Evolutionary conservation across 2,888 invertebrate species (phyloP).

Genomic region (Apotomis turbidana): DNA sequence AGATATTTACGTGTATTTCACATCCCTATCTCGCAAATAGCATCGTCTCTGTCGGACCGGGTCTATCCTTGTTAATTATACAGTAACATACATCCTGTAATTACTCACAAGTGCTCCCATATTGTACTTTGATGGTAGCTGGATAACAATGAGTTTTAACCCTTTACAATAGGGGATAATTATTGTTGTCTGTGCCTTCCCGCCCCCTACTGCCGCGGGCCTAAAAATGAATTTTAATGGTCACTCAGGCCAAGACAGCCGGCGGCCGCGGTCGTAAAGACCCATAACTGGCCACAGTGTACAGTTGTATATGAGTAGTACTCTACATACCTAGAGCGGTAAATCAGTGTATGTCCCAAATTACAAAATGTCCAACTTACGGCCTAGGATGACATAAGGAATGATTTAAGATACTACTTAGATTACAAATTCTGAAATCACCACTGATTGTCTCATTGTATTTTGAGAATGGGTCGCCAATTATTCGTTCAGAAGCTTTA

Average conservation of each 20-base stretch:
- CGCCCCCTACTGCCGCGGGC: slow-evolving; percentile 16
- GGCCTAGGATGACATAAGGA: too few species aligned
- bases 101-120: slow-evolving; percentile 18
- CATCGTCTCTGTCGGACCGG: background rate
- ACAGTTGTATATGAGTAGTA: background rate
- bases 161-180: background rate
- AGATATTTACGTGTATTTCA: background rate
- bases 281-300: slow-evolving; percentile 7
- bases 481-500: too few species aligned
- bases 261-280: slow-evolving; percentile 24
- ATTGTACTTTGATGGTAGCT: background rate
- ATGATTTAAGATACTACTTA: too few species aligned
- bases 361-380: too few species aligned
- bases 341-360: too few species aligned
- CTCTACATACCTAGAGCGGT: too few species aligned
- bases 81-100: slow-evolving; percentile 18
- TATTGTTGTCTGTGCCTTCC: background rate
- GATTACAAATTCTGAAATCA: too few species aligned
- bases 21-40: background rate
- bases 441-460: too few species aligned
- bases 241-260: slow-evolving; percentile 31
- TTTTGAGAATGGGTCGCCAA: too few species aligned
- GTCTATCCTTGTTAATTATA: slow-evolving; percentile 23
- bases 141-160: slow-evolving; percentile 1
- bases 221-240: slow-evolving; percentile 41